Evolutionary conservation across 2,888 invertebrate genomes (phyloP), one percentile per base, ranked within the genome.

Genomic region (Epinotia nisella): DNA sequence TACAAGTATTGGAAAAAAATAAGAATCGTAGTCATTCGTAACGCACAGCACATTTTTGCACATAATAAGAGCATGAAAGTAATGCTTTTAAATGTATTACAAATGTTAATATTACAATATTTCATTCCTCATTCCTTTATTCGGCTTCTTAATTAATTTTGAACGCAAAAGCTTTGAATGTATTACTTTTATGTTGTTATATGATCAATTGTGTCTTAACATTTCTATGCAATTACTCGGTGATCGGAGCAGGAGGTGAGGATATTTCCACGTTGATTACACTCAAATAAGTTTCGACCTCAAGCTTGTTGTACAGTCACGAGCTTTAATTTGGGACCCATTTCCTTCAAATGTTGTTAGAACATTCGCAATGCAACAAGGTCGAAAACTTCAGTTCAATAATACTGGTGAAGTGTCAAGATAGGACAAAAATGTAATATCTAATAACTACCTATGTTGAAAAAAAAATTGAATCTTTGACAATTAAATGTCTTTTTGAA

Each of bases 201-300:
- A 87, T 88, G 86, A 80, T 87, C 84, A 85, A 86, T 87, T 83
- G 83, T 82, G 79, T 83, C 79, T 79, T 78, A 78, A 81, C 77
- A 81, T 81, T 76, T 75, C 73, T 74, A 71, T 76, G 81, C 81
- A 56, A 62, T 41, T 80, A 79, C 82, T 80, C 73, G 82, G 86
- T 85, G 87, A 82, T 75, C 76, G 87, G 87, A 86, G 73, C 75
- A 91, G 91, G 90, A 91, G 91, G 91, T 91, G 84, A 91, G 89
- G 78, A 61, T 35, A 53, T 45, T 67, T 24, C 39, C 2, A n/a
- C 66, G 39, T 58, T 21, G 13, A 45, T 45, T 53, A 45, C 15
- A 45, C 29, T n/a, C 29, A 53, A 15, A 17, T 51, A 19, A n/a
- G n/a, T n/a, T n/a, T n/a, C n/a, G n/a, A n/a, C n/a, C n/a, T n/a